Evolutionary conservation across 2,888 invertebrate species (phyloP).

Genomic region (Leptinotarsa tumamoca): DNA sequence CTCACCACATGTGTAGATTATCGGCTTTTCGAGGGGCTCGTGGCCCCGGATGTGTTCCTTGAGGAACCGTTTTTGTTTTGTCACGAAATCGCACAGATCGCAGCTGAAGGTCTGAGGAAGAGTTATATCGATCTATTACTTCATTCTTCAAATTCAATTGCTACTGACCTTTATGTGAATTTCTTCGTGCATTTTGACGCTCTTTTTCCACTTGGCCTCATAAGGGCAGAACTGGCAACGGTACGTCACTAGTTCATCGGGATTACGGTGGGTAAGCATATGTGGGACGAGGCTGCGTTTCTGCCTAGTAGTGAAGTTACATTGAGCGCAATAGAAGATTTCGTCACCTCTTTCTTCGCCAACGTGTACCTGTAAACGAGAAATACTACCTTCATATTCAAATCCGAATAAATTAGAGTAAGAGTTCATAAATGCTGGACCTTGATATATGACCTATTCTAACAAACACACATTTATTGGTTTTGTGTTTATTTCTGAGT

Average conservation of each 20-base stretch:
- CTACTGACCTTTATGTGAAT: slow-evolving; percentile 26
- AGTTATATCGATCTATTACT: neutral
- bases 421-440: too few species aligned
- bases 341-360: slow-evolving; percentile 21
- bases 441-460: too few species aligned
- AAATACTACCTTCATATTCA: neutral
- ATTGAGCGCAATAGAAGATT: slow-evolving; percentile 29
- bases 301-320: slow-evolving; percentile 25
- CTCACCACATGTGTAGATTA: slow-evolving; percentile 36
- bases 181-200: slow-evolving; percentile 37
- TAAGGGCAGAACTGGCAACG: slow-evolving; percentile 41
- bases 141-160: too few species aligned
- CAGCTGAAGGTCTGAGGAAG: slow-evolving; percentile 34
- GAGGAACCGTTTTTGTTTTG: slow-evolving; percentile 40
- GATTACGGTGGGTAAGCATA: slow-evolving; percentile 40
- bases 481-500: too few species aligned
- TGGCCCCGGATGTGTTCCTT: slow-evolving; percentile 40
- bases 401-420: too few species aligned
- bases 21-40: slow-evolving; percentile 31
- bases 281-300: slow-evolving; percentile 40
- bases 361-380: slow-evolving; percentile 4
- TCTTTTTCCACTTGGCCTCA: slow-evolving; percentile 42
- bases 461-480: too few species aligned
- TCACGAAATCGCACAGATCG: slow-evolving; percentile 40
- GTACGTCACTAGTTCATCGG: slow-evolving; percentile 37